Evolutionary conservation across 2,888 invertebrate genomes (phyloP).

Genomic region (Ornithoptera priamus): DNA sequence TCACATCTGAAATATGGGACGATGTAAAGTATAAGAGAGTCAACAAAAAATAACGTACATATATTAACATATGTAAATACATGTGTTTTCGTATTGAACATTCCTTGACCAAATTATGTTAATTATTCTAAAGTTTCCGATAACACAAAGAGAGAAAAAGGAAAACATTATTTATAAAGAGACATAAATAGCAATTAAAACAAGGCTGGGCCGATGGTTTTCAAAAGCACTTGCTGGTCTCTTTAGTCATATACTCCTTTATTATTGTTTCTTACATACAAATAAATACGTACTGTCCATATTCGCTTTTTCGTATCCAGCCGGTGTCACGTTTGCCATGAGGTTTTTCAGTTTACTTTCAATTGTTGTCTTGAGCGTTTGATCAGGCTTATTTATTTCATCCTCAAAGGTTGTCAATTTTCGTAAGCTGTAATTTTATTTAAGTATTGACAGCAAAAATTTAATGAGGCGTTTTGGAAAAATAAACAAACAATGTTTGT

Average conservation of each 20-base stretch:
- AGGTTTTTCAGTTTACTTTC: slow-evolving; percentile 46
- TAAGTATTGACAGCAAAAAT: background rate
- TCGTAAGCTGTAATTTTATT: slow-evolving; percentile 47
- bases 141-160: too few species aligned
- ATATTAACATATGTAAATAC: too few species aligned
- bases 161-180: too few species aligned
- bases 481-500: background rate
- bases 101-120: too few species aligned
- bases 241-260: background rate
- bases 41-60: background rate
- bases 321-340: slow-evolving; percentile 48
- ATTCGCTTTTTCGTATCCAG: slow-evolving; percentile 41
- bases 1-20: slow-evolving; percentile 52
- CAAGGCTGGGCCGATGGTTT: background rate
- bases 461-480: background rate
- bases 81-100: too few species aligned
- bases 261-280: background rate
- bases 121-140: too few species aligned
- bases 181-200: too few species aligned
- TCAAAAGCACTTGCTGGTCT: background rate
- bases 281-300: slow-evolving; percentile 43
- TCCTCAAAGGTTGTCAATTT: slow-evolving; percentile 55
- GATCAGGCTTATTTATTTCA: slow-evolving; percentile 45
- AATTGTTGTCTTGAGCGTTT: slow-evolving; percentile 41
- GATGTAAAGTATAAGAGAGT: background rate